These are phyloP conservation scores for Lepidurus couesii DNA, from an alignment of 1,140 invertebrate species.

Conservation along the genomic window DNA sequence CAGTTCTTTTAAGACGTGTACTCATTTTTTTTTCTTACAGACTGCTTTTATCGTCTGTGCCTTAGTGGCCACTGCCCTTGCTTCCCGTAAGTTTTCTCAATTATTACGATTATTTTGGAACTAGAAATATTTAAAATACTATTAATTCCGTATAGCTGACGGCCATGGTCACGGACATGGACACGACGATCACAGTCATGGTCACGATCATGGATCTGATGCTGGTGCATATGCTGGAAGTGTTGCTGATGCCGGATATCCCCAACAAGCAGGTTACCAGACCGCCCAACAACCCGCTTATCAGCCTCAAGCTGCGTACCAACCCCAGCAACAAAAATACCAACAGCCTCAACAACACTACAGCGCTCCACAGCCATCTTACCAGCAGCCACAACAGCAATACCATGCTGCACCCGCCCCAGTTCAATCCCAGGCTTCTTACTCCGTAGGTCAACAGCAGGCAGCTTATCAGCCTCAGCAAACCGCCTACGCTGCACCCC, in stretches of 20 bases:
- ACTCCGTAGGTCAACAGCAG: not conserved
- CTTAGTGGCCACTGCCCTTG: not conserved
- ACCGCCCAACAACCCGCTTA: not conserved
- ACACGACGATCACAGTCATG: not conserved
- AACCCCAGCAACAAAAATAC: not conserved
- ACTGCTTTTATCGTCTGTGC: not conserved
- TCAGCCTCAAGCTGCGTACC: not conserved
- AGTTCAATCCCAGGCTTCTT: not conserved
- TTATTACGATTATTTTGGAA: not conserved
- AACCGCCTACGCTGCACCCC: not conserved
- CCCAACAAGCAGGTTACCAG: not conserved
- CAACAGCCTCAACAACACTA: conserved; percentile 1
- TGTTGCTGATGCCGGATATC: not conserved
- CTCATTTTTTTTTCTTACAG: not conserved
- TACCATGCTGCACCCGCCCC: not conserved
- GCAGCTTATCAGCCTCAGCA: not conserved
- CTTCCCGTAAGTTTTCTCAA: not conserved
- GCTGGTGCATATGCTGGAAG: not conserved
- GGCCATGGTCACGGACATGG: not conserved
- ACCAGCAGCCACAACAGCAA: not conserved
- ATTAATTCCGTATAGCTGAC: not conserved
- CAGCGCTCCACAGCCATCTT: not conserved
- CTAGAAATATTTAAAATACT: not conserved
- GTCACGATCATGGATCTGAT: not conserved
- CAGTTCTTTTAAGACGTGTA: not conserved